Percentiles rank a stretch among this genome's conserved stretches.
phyloP scores from a whole-genome alignment of 2,797 vertebrate genomes.

The Channallabes apus region DNA sequence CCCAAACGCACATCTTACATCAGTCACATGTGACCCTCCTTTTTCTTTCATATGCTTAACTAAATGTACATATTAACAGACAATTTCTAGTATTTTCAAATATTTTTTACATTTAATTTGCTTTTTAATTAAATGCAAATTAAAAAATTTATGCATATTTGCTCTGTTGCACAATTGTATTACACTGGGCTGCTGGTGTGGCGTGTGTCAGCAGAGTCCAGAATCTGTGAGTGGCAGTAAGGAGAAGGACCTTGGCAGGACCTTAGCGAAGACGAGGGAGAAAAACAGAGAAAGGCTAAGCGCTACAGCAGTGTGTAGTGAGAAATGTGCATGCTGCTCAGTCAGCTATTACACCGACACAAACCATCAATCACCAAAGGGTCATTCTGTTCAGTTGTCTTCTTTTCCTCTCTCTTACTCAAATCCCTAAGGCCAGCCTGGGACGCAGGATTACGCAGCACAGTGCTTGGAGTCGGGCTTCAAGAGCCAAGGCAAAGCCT shows the following conservation, averaged over 20 bases:
- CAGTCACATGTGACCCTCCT: background rate
- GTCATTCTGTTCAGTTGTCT: slow-evolving; percentile 61
- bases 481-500: background rate
- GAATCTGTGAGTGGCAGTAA: slow-evolving; percentile 62
- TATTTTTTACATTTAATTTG: background rate
- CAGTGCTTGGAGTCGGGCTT: slow-evolving; percentile 67
- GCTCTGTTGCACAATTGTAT: no score
- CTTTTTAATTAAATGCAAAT: background rate
- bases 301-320: slow-evolving; percentile 43
- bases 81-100: background rate
- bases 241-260: slow-evolving; percentile 66
- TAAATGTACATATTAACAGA: no score
- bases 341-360: slow-evolving; percentile 73
- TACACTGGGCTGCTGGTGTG: background rate
- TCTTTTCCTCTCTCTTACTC: slow-evolving; percentile 55
- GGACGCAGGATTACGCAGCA: slow-evolving; percentile 67
- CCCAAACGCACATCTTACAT: background rate
- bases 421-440: slow-evolving; percentile 1
- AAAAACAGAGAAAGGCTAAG: slow-evolving; percentile 47
- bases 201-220: slow-evolving; percentile 72
- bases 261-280: slow-evolving; percentile 64
- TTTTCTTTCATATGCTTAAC: background rate
- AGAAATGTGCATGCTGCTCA: slow-evolving; percentile 73
- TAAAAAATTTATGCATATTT: background rate
- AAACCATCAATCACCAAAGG: slow-evolving; percentile 74